Evolutionary conservation across 1,140 invertebrate genomes (phyloP).

Genomic region (Lamellibrachia luymesi): DNA sequence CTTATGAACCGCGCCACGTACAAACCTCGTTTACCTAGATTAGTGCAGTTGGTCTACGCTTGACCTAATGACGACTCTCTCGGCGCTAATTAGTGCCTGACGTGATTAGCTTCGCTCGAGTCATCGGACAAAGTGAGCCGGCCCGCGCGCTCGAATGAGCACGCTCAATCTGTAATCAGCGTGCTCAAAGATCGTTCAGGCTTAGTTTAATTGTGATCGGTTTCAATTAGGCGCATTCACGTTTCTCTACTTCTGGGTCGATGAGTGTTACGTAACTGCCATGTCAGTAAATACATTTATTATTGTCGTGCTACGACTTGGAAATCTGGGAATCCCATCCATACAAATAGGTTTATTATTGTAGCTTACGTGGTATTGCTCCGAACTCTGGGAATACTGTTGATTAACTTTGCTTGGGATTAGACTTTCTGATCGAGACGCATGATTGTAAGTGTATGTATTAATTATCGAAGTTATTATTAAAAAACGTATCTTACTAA

Average conservation of each 20-base stretch:
- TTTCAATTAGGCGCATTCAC: not conserved
- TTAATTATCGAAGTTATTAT: not conserved
- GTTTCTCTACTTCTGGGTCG: not conserved
- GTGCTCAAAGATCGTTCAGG: not conserved
- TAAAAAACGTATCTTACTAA: not conserved
- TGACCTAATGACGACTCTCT: conserved; percentile 4
- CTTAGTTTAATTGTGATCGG: not conserved
- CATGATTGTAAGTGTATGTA: not conserved
- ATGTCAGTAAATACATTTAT: not conserved
- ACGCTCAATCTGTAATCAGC: not conserved
- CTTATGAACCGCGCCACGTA: not conserved
- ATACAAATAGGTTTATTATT: not conserved
- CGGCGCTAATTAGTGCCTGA: not conserved
- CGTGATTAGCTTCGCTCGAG: not conserved
- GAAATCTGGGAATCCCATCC: not conserved
- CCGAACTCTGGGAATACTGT: not conserved
- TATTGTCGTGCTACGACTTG: not conserved
- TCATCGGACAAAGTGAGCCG: not conserved
- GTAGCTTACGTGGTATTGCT: not conserved
- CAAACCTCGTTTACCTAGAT: not conserved
- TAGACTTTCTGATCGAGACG: not conserved
- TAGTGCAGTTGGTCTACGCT: not conserved
- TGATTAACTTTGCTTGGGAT: not conserved
- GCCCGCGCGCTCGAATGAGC: not conserved
- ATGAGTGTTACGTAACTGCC: not conserved